Evolutionary conservation across 2,797 vertebrate genomes (phyloP).

Genomic region (Gila robusta): DNA sequence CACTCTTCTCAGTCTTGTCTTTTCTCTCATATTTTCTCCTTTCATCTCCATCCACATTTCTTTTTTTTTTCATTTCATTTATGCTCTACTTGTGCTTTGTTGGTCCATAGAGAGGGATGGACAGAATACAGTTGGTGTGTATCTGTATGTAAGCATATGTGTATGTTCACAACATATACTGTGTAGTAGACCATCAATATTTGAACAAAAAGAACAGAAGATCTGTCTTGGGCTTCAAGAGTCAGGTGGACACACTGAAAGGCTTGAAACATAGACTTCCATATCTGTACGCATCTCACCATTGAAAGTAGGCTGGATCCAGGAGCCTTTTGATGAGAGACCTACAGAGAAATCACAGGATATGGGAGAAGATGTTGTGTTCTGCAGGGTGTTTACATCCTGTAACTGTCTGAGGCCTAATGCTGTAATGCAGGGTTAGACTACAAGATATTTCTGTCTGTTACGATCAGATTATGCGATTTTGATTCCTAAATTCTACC

Average conservation of each 20-base stretch:
- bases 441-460: neutral
- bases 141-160: neutral
- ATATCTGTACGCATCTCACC: too few species aligned
- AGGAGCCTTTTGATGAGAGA: too few species aligned
- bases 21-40: neutral
- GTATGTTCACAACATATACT: neutral
- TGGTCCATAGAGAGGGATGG: neutral
- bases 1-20: neutral
- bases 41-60: neutral
- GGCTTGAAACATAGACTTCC: too few species aligned
- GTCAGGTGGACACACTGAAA: too few species aligned
- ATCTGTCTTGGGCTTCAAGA: conserved; percentile 56
- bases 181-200: conserved; percentile 69
- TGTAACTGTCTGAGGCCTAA: too few species aligned
- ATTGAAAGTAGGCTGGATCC: too few species aligned
- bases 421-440: neutral
- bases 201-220: conserved; percentile 74
- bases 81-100: neutral
- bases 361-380: too few species aligned
- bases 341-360: too few species aligned
- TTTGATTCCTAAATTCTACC: too few species aligned
- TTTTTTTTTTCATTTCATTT: neutral
- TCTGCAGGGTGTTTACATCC: too few species aligned
- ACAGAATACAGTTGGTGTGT: neutral
- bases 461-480: neutral